Evolutionary conservation across 2,113 vertebrate species (phyloP), one percentile per base, ranked within the genome.

Genomic region (Atrichornis clamosus): DNA sequence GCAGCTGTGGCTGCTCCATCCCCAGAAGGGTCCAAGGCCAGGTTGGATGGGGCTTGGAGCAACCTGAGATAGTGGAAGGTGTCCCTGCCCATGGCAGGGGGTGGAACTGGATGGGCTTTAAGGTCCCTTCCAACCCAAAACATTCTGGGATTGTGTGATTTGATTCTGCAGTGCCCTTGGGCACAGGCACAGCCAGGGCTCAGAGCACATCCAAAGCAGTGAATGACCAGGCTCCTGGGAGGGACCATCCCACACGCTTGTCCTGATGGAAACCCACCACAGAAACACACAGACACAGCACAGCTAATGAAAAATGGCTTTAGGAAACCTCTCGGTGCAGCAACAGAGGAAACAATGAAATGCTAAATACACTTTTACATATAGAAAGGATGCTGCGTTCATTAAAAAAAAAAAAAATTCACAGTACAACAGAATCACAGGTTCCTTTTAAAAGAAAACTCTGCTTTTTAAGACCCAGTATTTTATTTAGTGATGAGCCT

Each of bases 21-120:
- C 30, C 63, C 76, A 47, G 6, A 1, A 84, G 3, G 35, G 32
- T 11, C 0, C 56, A 0, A 84, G 22, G 21, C 7, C 41, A 37
- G 35, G 26, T 0, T 63, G 64, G 72, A 70, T 0, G 0, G 22
- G 0, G 6, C 12, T 77, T 63, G 56, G 72, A 84, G 8, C 35
- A 49, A 0, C 10, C 7, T 70, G 49, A 49, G 4, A 3, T 1
- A 6, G 56, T 23, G 49, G 64, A 42, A 84, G 8, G 22, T 42
- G 30, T 62, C 47, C 7, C 41, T 68, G 47, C 3, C 44, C 28
- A 11, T 3, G 6, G 20, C n/a, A 89, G 12, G 26, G 35, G 9
- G 16, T 53, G 63, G 21, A 33, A 33, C 15, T 6, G 14, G 22
- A 42, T 33, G 13, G 5, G 0, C 2, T 56, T 42, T 70, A 28